Conservation (phyloP, 1,140 invertebrate genomes). For the Pogonognathellus flavescens region DNA sequence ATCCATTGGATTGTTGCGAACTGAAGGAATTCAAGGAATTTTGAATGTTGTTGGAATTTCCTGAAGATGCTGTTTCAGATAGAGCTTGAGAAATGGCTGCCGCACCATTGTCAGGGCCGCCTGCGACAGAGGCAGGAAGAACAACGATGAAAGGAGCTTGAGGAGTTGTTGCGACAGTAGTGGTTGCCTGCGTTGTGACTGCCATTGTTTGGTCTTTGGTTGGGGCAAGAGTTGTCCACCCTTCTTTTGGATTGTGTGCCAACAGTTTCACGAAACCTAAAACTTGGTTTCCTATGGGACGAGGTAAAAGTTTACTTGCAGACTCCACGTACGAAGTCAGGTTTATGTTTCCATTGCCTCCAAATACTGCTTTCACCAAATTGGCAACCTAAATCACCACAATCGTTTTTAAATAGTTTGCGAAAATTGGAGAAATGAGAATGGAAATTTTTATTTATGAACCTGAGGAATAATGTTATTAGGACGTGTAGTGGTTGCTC, state of each 20-base stretch:
- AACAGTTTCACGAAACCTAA: slow-evolving; percentile 57
- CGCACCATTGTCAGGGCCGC: background rate
- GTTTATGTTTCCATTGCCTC: slow-evolving; percentile 60
- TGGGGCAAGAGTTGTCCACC: slow-evolving; percentile 39
- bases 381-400: slow-evolving; percentile 53
- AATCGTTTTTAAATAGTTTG: background rate
- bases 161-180: background rate
- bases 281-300: slow-evolving; percentile 54
- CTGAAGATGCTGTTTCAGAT: background rate
- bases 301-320: slow-evolving; percentile 55
- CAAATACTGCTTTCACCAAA: slow-evolving; percentile 64
- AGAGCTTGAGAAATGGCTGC: background rate
- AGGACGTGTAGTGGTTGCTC: background rate
- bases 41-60: slow-evolving; percentile 11
- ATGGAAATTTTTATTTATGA: background rate
- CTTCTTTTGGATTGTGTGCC: slow-evolving; percentile 51
- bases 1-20: background rate
- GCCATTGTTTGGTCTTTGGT: slow-evolving; percentile 5
- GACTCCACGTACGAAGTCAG: slow-evolving; percentile 60
- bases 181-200: background rate
- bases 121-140: background rate
- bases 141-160: slow-evolving; percentile 20
- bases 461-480: slow-evolving; percentile 61
- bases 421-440: background rate
- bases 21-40: background rate